Evolutionary conservation across 2,113 vertebrate genomes (phyloP), one percentile per base, ranked within the genome.

Genomic region (Guaruba guarouba): DNA sequence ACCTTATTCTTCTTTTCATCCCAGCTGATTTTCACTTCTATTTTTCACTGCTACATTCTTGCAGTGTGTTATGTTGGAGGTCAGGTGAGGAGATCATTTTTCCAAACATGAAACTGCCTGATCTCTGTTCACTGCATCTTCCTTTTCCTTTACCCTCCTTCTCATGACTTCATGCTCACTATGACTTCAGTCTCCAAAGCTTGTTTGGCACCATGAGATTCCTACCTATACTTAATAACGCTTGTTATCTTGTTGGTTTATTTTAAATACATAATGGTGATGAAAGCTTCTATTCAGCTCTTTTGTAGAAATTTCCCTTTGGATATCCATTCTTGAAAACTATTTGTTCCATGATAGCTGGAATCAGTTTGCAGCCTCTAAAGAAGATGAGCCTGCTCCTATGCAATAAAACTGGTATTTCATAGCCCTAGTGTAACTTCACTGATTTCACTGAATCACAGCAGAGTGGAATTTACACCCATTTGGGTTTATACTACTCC

Each of bases 131-230:
- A 62, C 41, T 78, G 31, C 67, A 52, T 13, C 74, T 91, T 70
- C 37, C 63, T 95, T 95, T 84, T 91, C 35, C 82, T 84, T 31
- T 69, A n/a, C n/a, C 25, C 52, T 78, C 9, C 51, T 62, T 49
- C 27, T 86, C 73, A 64, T 44, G 52, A 90, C 95, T 93, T 96
- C 82, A 89, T 82, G 48, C 25, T 88, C 23, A 86, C 66, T 68
- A 67, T 91, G 91, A 79, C 62, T 83, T 90, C 29, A 35, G 16
- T 62, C 68, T 96, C 63, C 67, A 55, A 94, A 91, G 37, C 9
- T 55, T 78, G 49, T 35, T 41, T 11, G 14, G 77, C 88, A 75
- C 67, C 57, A 73, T 74, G 78, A 88, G 33, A 35, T 88, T 52
- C 2, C 5, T 28, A 35, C 19, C 71, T 59, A 25, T 49, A 39